Evolutionary conservation across 2,113 vertebrate species (phyloP).

Genomic region (Stercorarius parasiticus): DNA sequence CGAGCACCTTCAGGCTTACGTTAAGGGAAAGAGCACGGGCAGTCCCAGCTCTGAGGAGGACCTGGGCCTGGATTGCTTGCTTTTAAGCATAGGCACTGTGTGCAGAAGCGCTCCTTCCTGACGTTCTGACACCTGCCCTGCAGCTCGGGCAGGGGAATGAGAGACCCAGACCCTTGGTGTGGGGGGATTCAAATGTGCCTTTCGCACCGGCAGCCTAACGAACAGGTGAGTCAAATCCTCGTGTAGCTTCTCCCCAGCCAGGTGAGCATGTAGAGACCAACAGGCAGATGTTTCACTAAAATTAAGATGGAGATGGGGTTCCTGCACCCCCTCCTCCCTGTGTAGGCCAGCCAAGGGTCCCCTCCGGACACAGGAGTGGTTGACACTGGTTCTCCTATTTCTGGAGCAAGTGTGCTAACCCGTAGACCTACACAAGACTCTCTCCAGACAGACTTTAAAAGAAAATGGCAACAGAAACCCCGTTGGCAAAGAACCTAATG

Average conservation of each 20-base stretch:
- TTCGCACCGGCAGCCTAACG: background rate
- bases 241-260: background rate
- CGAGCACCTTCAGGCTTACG: background rate
- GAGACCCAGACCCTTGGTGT: rapidly evolving
- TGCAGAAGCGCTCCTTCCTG: background rate
- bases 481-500: background rate
- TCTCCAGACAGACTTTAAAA: background rate
- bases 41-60: background rate
- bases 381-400: background rate
- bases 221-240: background rate
- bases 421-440: background rate
- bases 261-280: background rate
- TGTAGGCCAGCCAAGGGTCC: background rate
- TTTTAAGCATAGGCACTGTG: background rate
- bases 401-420: background rate
- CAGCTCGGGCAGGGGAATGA: background rate
- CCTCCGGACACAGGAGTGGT: background rate
- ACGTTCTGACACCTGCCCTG: background rate
- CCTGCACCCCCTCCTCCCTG: background rate
- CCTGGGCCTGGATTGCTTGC: background rate
- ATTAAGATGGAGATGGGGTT: background rate
- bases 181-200: background rate
- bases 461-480: background rate
- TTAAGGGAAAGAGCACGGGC: background rate
- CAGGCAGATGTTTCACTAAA: background rate